Base-by-base conservation (phyloP, 1,140 invertebrate genomes). In the Sitophilus oryzae region DNA sequence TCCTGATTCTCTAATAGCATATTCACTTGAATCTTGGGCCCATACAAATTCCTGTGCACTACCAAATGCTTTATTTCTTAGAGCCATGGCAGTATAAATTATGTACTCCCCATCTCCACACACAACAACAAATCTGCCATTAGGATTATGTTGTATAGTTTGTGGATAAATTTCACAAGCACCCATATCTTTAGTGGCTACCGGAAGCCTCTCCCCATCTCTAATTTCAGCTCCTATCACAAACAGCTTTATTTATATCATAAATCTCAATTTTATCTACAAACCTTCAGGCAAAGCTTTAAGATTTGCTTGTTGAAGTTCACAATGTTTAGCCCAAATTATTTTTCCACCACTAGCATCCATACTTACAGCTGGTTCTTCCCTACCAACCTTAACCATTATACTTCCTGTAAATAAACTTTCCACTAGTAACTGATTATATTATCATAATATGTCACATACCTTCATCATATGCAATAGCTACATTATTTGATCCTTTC, bases 71-170 rank as follows among this genome's bases (percentile, higher is more conserved):
- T 99, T 99, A 72, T 99, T 99, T 38, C 97, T 81, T 25, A 99
- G 76, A 0, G 95, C 96, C 93, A 99, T 97, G 0, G 96, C 93
- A 0, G 97, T 99, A 73, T 99, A 99, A 62, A 99, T 98, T 11
- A 99, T 99, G 71, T 98, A 99, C 72, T 99, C 97, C 0, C 96
- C 97, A 75, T 99, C 97, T 8, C 97, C 97, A 74, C 97, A 99
- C 6, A 99, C 96, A 3, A 98, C 96, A 1, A 99, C 88, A 76
- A 99, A 99, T 41, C 95, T 83, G 37, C 97, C 97, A 75, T 99
- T 99, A 0, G 96, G 93, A 77, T 98, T 99, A 68, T 99, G 97
- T 16, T 91, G 88, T 58, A 99, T 93, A 0, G 90, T 97, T 71
- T 99, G 96, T 0, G 97, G 97, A 73, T 98, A 99, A 60, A 99